Conservation (phyloP, 2,797 vertebrate genomes). For the Florisuga fusca region DNA sequence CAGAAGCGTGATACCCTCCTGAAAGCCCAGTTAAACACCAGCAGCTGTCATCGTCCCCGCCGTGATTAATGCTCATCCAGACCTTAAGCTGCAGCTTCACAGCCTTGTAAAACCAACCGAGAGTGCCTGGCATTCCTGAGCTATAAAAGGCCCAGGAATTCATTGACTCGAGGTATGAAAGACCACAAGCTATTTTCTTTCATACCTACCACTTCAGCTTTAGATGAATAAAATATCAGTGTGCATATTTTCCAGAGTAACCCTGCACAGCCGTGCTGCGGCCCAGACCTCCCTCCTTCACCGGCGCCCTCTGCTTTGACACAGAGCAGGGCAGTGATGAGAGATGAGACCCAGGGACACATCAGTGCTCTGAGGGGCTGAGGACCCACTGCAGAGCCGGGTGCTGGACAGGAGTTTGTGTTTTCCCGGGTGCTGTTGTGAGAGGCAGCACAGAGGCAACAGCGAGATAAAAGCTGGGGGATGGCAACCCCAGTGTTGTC, state of each 20-base stretch:
- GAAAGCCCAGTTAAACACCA: background rate
- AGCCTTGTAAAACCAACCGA: constrained; percentile 5
- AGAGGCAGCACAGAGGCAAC: background rate
- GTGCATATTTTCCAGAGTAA: constrained; percentile 31
- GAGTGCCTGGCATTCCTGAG: constrained; percentile 24
- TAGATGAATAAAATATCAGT: constrained; percentile 47
- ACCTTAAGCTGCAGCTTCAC: background rate
- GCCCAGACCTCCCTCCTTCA: background rate
- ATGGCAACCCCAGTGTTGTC: background rate
- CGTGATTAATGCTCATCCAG: constrained; percentile 5
- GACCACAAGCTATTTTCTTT: constrained; percentile 63
- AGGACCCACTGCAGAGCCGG: background rate
- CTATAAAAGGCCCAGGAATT: constrained; percentile 72
- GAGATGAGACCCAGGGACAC: background rate
- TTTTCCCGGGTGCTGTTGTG: rapidly evolving
- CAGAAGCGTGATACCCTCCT: background rate
- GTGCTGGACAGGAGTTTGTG: background rate
- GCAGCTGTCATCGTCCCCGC: background rate
- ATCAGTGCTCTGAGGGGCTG: background rate
- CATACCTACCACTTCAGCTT: constrained; percentile 38
- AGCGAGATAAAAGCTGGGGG: background rate
- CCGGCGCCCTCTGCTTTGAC: background rate
- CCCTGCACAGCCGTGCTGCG: background rate
- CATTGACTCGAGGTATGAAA: constrained; percentile 63
- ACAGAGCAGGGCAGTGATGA: background rate